phyloP scores from a whole-genome alignment of 2,797 vertebrate species.

The Sebastes baramenuke region DNA sequence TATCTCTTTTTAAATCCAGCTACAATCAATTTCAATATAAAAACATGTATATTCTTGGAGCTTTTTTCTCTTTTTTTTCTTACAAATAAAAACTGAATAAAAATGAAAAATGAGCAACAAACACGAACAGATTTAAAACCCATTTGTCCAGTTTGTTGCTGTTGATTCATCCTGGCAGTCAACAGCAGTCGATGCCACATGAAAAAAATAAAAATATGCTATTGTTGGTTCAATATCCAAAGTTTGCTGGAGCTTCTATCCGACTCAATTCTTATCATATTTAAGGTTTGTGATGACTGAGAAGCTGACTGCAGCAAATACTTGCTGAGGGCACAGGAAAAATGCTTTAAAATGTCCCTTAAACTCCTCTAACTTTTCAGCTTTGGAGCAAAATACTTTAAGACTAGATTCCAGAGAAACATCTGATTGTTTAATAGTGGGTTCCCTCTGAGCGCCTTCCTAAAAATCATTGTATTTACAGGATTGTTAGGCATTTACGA shows the following conservation, averaged over 20 bases:
- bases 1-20: neutral
- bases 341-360: neutral
- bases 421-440: neutral
- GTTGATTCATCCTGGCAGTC: slow-evolving; percentile 1
- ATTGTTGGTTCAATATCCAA: neutral
- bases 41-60: neutral
- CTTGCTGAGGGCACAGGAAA: neutral
- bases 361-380: neutral
- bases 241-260: neutral
- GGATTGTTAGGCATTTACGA: neutral
- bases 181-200: neutral
- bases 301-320: neutral
- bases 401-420: neutral
- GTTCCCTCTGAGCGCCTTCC: neutral
- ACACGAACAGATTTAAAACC: neutral
- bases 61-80: neutral
- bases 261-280: neutral
- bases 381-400: neutral
- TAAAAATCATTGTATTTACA: neutral
- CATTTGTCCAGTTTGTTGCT: slow-evolving; percentile 3
- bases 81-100: neutral
- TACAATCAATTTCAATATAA: neutral
- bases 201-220: neutral
- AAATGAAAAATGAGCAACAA: neutral
- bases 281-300: neutral